Base-by-base conservation (phyloP, 2,888 invertebrate genomes). In the Prenolepis imparis region DNA sequence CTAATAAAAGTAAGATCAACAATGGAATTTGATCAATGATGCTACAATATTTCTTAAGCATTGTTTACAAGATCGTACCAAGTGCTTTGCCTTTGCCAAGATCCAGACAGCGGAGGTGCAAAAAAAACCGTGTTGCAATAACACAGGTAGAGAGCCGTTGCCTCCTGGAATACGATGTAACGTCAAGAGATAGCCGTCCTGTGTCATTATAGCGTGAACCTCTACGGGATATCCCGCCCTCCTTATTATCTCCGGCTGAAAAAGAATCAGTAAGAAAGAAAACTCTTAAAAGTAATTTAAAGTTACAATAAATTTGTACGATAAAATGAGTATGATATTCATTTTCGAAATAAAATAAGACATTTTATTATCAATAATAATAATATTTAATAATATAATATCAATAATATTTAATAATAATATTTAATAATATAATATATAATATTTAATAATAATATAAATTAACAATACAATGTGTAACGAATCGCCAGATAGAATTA, bases 181-280 rank as follows among this genome's bases (percentile, higher is more conserved):
- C 2, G 97, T 97, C 68, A 98, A 95, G 67, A 98, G 95, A 94
- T 98, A 98, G 1, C 98, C 98, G 94, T 98, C 98, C 41, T 96
- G 95, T 0, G 98, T 98, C 73, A 96, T 94, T 0, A 97, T 96
- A 0, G 96, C 95, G 91, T 98, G 97, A 0, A 96, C 96, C 94
- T 98, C 97, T 0, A 97, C 96, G 0, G 96, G 95, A 93, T 97
- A 98, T 52, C 97, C 97, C 83, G 97, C 95, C 63, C 95, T 93
- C 86, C 93, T 92, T 84, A 96, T 95, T 84, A 96, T 95, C 91
- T 96, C 95, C 11, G 95, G 94, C 96, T 96, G 86, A 24, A 93
- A 92, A 78, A 83, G 92, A 75, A 18, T 72, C n/a, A 36, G 28
- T 15, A 28, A 21, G 15, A 9, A 52, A 32, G 18, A 9, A 52